Percentiles rank a stretch among this genome's conserved stretches.
These are phyloP conservation scores for Drosophila setifemur DNA, from an alignment of 1,140 invertebrate species.

Conservation along the genomic window DNA sequence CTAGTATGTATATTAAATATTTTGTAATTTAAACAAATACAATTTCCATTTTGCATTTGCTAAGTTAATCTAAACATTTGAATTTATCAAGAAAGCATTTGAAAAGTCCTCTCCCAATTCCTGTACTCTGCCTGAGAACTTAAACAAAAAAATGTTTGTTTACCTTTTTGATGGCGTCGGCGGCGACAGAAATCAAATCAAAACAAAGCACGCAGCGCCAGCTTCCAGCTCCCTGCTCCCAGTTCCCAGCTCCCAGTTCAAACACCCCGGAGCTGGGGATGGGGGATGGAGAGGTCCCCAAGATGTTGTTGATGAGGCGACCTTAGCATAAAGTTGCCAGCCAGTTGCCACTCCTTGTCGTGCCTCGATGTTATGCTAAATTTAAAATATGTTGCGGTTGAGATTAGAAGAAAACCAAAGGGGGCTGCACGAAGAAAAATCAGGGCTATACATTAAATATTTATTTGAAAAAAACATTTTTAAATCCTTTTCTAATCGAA, in stretches of 20 bases:
- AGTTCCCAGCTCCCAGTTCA: constrained; percentile 59
- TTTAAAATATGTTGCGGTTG: constrained; percentile 71
- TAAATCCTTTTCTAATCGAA: too few species aligned
- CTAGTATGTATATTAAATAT: too few species aligned
- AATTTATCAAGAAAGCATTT: not conserved
- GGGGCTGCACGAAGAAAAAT: constrained; percentile 15
- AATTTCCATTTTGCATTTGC: constrained; percentile 15
- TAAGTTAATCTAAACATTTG: constrained; percentile 11
- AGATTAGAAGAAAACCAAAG: constrained; percentile 65
- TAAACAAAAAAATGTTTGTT: constrained; percentile 35
- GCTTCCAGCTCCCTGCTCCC: constrained; percentile 46
- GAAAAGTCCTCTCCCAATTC: not conserved
- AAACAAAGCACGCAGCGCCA: constrained; percentile 42
- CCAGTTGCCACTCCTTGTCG: constrained; percentile 11
- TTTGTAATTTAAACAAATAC: too few species aligned
- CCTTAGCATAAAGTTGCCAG: constrained; percentile 55
- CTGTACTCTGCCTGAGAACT: constrained; percentile 14
- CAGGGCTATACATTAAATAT: not conserved
- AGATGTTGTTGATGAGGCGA: constrained; percentile 51
- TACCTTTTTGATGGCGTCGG: constrained; percentile 59
- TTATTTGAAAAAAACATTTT: too few species aligned
- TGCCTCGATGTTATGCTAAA: constrained; percentile 61
- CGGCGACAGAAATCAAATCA: constrained; percentile 68
- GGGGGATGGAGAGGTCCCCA: constrained; percentile 13
- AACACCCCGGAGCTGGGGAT: constrained; percentile 45